A percentile compares a stretch with the other conserved stretches of the same genome.
Conservation (phyloP, 30 jellyfish, hydroid and myxozoan genomes). For the Sanderia malayensis region DNA sequence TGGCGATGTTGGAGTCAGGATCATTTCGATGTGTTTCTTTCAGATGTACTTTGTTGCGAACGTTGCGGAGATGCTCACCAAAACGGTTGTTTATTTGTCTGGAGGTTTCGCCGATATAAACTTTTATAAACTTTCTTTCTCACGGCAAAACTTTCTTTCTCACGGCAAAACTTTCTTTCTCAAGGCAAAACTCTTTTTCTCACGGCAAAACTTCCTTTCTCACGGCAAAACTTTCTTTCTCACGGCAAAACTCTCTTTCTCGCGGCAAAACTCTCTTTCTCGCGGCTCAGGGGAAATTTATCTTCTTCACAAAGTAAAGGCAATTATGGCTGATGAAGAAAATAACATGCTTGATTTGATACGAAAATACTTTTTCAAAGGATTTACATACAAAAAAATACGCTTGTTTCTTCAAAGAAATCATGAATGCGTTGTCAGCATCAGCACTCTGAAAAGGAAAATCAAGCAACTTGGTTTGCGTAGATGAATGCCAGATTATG, state of each 20-base stretch:
- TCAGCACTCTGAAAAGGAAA: constrained; percentile 8
- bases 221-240: constrained; percentile 1
- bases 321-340: constrained; percentile 4
- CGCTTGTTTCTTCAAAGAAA: constrained; percentile 3
- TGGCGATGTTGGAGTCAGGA: too few species aligned
- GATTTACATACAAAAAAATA: constrained; percentile 17
- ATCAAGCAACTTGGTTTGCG: constrained; percentile 28
- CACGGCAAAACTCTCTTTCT: constrained; percentile 2
- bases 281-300: background rate
- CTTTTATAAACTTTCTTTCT: too few species aligned
- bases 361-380: constrained; percentile 11
- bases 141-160: too few species aligned
- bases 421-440: constrained; percentile 16
- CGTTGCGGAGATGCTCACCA: too few species aligned
- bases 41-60: too few species aligned
- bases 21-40: too few species aligned
- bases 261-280: constrained; percentile 1
- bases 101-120: too few species aligned
- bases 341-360: constrained; percentile 13
- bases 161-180: background rate
- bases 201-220: background rate
- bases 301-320: background rate
- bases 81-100: too few species aligned
- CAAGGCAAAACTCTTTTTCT: background rate
- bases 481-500: constrained; percentile 18